Evolutionary conservation across 2,113 vertebrate genomes (phyloP), one percentile per base, ranked within the genome.

Genomic region (Hipposideros armiger): DNA sequence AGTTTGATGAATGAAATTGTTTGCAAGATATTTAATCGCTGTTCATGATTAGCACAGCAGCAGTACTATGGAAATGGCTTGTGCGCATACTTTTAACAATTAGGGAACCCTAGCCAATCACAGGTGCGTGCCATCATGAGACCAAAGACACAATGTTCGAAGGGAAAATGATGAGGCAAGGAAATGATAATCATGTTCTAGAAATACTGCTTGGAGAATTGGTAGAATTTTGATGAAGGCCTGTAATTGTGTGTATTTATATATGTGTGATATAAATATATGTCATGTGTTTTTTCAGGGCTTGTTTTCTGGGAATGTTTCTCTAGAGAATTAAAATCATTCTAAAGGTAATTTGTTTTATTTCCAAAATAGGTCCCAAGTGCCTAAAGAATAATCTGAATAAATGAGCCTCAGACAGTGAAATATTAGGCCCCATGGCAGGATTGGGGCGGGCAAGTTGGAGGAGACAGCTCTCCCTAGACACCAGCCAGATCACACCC

Each of bases 1-100:
- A 92, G 83, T 98, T 97, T 98, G 98, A 98, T 97, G 97, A 97
- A 98, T 98, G 97, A 98, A 97, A 98, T 97, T 98, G 95, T 96
- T 84, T 94, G 83, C 42, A 82, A 90, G 96, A 17, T 98, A 97
- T 97, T 98, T 98, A 97, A 97, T 98, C 42, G 70, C 97, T 97
- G 32, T 80, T 97, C 80, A 45, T 96, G 54, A 97, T 97, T 98
- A 97, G 91, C 82, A 45, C 30, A 82, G 83, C 85, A 97, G 91
- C 94, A 97, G 90, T 95, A 56, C 78, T 11, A 60, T 60, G 95
- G 7, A 80, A 87, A 32, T 70, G 97, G 60, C 95, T 91, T 86
- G 62, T 32, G 85, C 93, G 82, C 76, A 89, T 93, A 19, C 95
- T 95, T 82, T 94, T 97, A 96, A 78, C 58, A 96, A 86, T 98